Conservation (phyloP, 2,113 vertebrate genomes). For the Alaudala cheleensis region DNA sequence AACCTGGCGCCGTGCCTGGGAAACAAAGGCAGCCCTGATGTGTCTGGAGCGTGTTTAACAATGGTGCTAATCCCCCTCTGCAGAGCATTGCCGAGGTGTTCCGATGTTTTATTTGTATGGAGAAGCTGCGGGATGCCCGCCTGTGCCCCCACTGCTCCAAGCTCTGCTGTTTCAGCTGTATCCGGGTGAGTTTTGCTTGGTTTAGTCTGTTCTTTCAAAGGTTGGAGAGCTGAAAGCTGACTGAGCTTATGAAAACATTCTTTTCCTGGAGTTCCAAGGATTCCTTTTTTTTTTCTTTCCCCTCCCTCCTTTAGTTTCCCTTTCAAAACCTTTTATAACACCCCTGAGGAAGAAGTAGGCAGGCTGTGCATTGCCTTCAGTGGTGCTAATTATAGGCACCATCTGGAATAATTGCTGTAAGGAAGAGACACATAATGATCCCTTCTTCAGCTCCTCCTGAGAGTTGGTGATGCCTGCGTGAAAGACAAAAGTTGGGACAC, state of each 20-base stretch:
- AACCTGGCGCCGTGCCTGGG: background rate
- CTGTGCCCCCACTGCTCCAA: slow-evolving; percentile 98
- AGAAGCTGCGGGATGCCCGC: slow-evolving; percentile 95
- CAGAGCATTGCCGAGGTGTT: slow-evolving; percentile 99
- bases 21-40: background rate
- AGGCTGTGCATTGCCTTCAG: background rate
- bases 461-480: background rate
- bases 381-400: slow-evolving; percentile 8
- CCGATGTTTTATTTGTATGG: slow-evolving; percentile 99
- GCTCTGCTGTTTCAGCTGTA: slow-evolving; percentile 99
- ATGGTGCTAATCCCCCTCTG: background rate
- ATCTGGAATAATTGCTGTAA: background rate
- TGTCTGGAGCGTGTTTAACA: background rate
- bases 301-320: background rate
- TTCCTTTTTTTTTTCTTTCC: background rate
- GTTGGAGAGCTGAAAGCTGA: background rate
- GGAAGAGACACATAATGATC: background rate
- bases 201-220: background rate
- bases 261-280: background rate
- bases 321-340: background rate
- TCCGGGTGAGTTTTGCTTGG: slow-evolving; percentile 83
- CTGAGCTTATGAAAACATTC: background rate
- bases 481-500: background rate
- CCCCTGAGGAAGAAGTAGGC: background rate
- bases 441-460: background rate